Percentiles rank a stretch among this genome's conserved stretches.
Conservation (phyloP, 2,797 vertebrate species). For the Iguana delicatissima region DNA sequence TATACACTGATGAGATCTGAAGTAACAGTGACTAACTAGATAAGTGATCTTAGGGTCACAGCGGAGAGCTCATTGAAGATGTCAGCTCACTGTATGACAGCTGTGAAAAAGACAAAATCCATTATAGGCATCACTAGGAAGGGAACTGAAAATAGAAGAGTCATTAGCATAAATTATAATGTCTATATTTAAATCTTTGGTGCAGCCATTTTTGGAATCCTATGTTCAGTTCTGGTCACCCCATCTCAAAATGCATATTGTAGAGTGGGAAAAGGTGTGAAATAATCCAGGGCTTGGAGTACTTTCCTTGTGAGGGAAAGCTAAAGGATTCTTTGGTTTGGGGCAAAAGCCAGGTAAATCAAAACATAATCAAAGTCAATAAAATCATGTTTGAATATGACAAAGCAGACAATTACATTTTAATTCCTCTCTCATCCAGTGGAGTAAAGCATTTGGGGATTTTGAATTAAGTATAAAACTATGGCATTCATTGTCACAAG, state of each 20-base stretch:
- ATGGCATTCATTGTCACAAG: neutral
- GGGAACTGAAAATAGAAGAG: neutral
- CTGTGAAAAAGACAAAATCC: neutral
- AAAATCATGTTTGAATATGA: neutral
- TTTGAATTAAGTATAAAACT: neutral
- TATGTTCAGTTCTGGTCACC: neutral
- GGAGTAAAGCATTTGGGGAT: neutral
- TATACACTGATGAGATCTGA: neutral
- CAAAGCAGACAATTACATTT: neutral
- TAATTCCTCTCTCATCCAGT: neutral
- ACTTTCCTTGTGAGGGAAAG: neutral
- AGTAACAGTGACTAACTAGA: neutral
- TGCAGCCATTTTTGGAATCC: neutral
- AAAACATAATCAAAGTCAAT: neutral
- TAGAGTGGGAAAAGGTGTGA: neutral
- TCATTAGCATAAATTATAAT: neutral
- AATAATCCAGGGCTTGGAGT: neutral
- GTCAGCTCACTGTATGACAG: neutral
- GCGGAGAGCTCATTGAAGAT: neutral
- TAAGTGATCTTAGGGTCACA: neutral
- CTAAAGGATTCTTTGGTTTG: neutral
- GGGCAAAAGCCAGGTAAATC: neutral
- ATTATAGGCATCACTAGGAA: neutral
- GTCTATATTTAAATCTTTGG: neutral
- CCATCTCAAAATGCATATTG: neutral